Conservation (phyloP, 2,888 invertebrate species). For the Mythimna lalbum region DNA sequence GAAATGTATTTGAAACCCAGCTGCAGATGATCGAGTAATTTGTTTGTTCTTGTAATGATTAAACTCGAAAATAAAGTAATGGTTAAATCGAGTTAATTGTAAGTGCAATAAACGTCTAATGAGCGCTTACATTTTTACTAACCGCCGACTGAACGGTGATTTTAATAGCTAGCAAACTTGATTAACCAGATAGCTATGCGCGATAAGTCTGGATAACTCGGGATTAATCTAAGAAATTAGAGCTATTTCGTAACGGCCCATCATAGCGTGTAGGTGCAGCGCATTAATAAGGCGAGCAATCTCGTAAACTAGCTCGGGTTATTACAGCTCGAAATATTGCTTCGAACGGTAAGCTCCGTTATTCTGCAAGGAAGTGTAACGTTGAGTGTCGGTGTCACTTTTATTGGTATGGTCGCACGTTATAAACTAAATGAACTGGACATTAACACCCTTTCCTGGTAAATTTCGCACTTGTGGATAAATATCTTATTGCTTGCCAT, state of each 20-base stretch:
- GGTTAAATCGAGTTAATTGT: not conserved
- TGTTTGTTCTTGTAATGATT: conserved; percentile 15
- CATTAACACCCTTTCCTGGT: conserved; percentile 31
- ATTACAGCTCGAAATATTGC: conserved; percentile 75
- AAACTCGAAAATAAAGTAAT: not conserved
- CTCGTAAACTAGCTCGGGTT: conserved; percentile 51
- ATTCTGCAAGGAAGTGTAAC: conserved; percentile 72
- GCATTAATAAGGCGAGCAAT: conserved; percentile 40
- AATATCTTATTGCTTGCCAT: not conserved
- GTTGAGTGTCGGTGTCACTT: conserved; percentile 67
- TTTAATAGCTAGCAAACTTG: conserved; percentile 23
- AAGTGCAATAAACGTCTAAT: conserved; percentile 5
- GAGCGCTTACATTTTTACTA: conserved; percentile 3
- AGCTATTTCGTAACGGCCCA: conserved; percentile 36
- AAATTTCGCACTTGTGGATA: not conserved
- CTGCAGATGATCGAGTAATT: conserved; percentile 17
- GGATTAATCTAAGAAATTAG: conserved; percentile 28
- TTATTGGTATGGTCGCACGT: conserved; percentile 35
- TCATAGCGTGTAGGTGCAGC: conserved; percentile 24
- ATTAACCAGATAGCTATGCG: conserved; percentile 21
- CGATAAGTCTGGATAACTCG: conserved; percentile 30
- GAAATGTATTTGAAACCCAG: conserved; percentile 8
- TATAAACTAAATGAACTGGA: conserved; percentile 27
- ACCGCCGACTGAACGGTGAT: conserved; percentile 17
- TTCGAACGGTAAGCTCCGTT: conserved; percentile 81